Evolutionary conservation across 1,140 invertebrate species (phyloP).

Genomic region (Drosophila bipectinata): DNA sequence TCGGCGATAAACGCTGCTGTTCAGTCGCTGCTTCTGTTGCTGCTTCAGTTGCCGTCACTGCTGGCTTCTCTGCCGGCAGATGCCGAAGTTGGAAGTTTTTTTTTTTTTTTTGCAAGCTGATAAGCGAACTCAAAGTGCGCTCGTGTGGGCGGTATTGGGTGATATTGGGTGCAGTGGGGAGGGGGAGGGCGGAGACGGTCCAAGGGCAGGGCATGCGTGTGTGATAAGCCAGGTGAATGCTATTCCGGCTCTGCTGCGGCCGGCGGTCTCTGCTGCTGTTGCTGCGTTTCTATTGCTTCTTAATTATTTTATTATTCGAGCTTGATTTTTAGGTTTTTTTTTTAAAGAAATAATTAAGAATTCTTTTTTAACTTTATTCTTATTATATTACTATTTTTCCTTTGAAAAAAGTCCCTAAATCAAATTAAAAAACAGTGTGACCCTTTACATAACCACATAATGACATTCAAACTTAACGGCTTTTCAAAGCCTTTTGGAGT

Average conservation of each 20-base stretch:
- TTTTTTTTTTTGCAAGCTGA: constrained; percentile 3
- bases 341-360: no score
- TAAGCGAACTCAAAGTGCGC: constrained; percentile 37
- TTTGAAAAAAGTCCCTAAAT: no score
- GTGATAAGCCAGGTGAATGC: constrained; percentile 51
- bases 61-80: background rate
- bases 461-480: no score
- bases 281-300: background rate
- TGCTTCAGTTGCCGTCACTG: background rate
- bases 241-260: no score
- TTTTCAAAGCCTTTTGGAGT: no score
- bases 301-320: background rate
- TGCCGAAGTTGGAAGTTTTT: constrained; percentile 14
- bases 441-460: no score
- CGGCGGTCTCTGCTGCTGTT: no score
- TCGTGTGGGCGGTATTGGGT: constrained; percentile 11
- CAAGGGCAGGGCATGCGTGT: constrained; percentile 59
- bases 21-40: background rate
- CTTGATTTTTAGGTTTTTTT: no score
- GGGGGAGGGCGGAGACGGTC: constrained; percentile 17
- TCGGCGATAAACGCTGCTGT: constrained; percentile 27
- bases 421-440: no score
- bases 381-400: no score
- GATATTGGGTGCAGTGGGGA: background rate
- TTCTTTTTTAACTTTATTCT: no score